A percentile compares a stretch with the other conserved stretches of the same genome.
Evolutionary conservation across 2,888 invertebrate species (phyloP).

Genomic region (Lasius platythorax): DNA sequence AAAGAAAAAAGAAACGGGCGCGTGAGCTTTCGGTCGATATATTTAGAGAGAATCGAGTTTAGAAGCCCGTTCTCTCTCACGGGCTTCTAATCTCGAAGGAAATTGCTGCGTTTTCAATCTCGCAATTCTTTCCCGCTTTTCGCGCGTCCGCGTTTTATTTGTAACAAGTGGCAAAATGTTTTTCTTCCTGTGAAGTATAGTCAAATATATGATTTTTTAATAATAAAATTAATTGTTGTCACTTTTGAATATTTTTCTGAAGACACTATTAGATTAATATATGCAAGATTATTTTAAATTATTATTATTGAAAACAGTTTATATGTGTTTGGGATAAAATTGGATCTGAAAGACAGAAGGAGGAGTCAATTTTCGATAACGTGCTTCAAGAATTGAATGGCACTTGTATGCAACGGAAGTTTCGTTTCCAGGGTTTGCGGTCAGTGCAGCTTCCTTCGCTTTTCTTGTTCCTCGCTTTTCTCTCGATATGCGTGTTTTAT

Average conservation of each 20-base stretch:
- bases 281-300: neutral
- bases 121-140: neutral
- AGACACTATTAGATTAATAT: neutral
- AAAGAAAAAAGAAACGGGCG: neutral
- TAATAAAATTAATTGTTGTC: neutral
- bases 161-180: neutral
- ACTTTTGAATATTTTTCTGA: neutral
- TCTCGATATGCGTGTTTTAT: neutral
- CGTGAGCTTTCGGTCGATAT: neutral
- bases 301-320: neutral
- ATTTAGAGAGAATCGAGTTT: slow-evolving; percentile 24
- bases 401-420: slow-evolving; percentile 59
- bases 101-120: slow-evolving; percentile 23
- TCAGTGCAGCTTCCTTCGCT: slow-evolving; percentile 55
- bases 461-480: slow-evolving; percentile 14
- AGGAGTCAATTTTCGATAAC: slow-evolving; percentile 31
- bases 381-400: slow-evolving; percentile 65
- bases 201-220: slow-evolving; percentile 18
- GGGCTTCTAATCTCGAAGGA: neutral
- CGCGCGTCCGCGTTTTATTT: neutral
- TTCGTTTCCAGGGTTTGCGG: slow-evolving; percentile 61
- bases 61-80: neutral
- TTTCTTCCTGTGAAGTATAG: neutral
- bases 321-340: neutral
- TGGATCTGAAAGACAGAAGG: slow-evolving; percentile 31